Base-by-base conservation (phyloP, 2,113 vertebrate genomes). In the Trochalopteron elliotii region DNA sequence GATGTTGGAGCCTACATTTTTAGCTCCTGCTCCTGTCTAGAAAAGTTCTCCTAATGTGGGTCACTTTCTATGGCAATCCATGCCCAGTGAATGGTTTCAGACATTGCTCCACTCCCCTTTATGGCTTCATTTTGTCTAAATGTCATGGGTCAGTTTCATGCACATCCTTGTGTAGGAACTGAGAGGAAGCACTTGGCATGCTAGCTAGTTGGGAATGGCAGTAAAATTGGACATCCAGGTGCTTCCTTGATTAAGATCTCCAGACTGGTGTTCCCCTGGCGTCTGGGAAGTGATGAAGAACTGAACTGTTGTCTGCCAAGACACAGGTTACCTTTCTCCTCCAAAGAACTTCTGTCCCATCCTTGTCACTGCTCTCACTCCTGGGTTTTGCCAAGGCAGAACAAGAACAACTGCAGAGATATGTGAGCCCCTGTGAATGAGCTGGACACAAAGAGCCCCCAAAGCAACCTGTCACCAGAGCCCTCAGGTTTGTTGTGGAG, bases 221-320 rank as follows among this genome's bases (percentile, higher is more conserved):
- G 64, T 64, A 80, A 92, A 85, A 71, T 4, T 18, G 5, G 67
- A 85, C 33, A 55, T 57, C 50, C 87, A 88, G 94, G 80, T 93
- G 82, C 72, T 97, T 93, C 85, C 93, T 93, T 90, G 85, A 94
- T 92, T 83, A 83, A n/a, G 42, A 64, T 88, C 47, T 83, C 52
- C 27, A 67, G 49, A n/a, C 21, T 74, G 53, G 11, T 83, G 28
- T 59, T 92, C 27, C 56, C 31, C 31, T 59, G 64, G n/a, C 59
- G 33, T 59, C 47, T 92, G 71, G 53, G 64, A 92, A 87, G 60
- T 1, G 1, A 31, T 74, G 67, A 69, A 70, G 74, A 85, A 40
- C 18, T 33, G 49, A 78, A 25, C 8, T 25, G 33, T 8, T 76
- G 25, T 63, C 63, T 94, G 42, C 27, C 39, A 87, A 45, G 52